Evolutionary conservation across 2,888 invertebrate species (phyloP), one percentile per base, ranked within the genome.

Genomic region (Ochlodes sylvanus): DNA sequence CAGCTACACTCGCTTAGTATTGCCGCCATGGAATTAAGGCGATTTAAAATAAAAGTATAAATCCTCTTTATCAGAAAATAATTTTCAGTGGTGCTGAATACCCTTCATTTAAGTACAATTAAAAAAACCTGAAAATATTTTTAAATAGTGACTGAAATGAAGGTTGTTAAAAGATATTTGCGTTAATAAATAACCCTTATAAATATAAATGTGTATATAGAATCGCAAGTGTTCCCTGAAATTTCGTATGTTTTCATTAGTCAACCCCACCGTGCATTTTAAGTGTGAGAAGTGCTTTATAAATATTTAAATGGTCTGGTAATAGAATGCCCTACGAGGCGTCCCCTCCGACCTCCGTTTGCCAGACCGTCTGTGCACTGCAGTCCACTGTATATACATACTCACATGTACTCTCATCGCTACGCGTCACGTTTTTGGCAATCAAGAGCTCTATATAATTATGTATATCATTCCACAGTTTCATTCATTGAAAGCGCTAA

Each of bases 231-330:
- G 15, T 17, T 15, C 44, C 17, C 15, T 17, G 9, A 47, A 47
- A 15, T 17, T 47, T 47, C 44, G 12, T 17, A 47, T 38, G 38
- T 17, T 47, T 17, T 7, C 17, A 15, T 47, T 2, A 17, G 4
- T 9, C 17, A 7, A 1, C n/a, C 42, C 7, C 2, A 5, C n/a
- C 9, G 15, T 57, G 6, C 17, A 19, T 57, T 41, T 57, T 41
- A 6, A 41, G 19, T 41, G 38, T 41, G 19, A 17, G 44, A 19
- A 38, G 19, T 41, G 41, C 19, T 41, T 57, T n/a, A 4, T 57
- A 32, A 57, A 41, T 38, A 57, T 57, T 57, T 57, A 57, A 58
- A 58, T 21, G 44, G 42, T n/a, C 42, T 44, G 57, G 27, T 21
- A 60, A 44, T 47, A 15, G n/a, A 47, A 44, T 27, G 60, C 27